A percentile compares a stretch with the other conserved stretches of the same genome.
phyloP scores from a whole-genome alignment of 2,888 invertebrate genomes.

The Morpho deidamia region DNA sequence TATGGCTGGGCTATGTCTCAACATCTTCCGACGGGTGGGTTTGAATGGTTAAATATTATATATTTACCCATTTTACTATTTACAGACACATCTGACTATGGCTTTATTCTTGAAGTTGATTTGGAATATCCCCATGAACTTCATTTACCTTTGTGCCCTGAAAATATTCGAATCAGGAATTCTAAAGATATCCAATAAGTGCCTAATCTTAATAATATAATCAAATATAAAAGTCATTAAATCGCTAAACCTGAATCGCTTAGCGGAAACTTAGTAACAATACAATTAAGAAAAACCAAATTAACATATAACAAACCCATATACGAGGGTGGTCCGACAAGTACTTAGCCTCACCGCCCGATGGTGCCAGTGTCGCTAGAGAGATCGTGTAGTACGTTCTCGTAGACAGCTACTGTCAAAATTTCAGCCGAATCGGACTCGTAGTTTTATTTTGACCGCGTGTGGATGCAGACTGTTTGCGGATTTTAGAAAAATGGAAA shows the following conservation, averaged over 20 bases:
- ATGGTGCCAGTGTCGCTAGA: too few relatives aligned
- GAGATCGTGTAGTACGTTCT: conserved; percentile 12
- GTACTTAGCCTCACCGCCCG: too few relatives aligned
- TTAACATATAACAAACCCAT: conserved; percentile 26
- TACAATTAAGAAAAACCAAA: conserved; percentile 22
- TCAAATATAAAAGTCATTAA: conserved; percentile 25
- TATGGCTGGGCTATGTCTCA: conserved; percentile 42
- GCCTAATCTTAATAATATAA: conserved; percentile 22
- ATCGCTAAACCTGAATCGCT: conserved; percentile 38
- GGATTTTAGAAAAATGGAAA: conserved; percentile 25
- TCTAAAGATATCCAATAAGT: conserved; percentile 17
- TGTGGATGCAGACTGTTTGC: conserved; percentile 16
- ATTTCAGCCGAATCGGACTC: conserved; percentile 10
- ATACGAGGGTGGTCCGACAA: conserved; percentile 15
- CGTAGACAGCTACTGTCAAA: neutral
- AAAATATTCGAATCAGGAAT: conserved; percentile 17
- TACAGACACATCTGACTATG: conserved; percentile 18
- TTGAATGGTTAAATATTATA: conserved; percentile 32
- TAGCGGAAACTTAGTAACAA: conserved; percentile 35
- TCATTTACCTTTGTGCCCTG: conserved; percentile 30
- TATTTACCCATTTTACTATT: too few relatives aligned
- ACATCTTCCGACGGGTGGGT: conserved; percentile 27
- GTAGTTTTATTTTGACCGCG: conserved; percentile 18
- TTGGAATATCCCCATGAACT: conserved; percentile 29
- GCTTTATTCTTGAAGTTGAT: conserved; percentile 37